phyloP scores from a whole-genome alignment of 2,888 invertebrate species.

The Sphecodes monilicornis region DNA sequence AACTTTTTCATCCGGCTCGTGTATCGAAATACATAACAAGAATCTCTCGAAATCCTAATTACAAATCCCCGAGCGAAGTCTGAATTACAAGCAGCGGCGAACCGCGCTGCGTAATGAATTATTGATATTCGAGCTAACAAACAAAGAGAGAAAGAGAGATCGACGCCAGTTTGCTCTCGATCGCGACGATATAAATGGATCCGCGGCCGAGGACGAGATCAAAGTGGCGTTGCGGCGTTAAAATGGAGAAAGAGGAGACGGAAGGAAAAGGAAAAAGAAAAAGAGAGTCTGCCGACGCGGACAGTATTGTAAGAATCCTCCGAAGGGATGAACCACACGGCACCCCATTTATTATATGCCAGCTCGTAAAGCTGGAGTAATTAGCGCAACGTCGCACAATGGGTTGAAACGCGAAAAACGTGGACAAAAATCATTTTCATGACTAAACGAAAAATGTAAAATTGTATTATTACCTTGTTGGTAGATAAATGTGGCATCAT shows the following conservation, averaged over 20 bases:
- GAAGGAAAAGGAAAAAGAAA: neutral
- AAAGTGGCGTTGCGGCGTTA: slow-evolving; percentile 39
- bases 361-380: slow-evolving; percentile 66
- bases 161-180: slow-evolving; percentile 32
- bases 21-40: neutral
- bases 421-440: too few species aligned
- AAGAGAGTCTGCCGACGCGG: slow-evolving; percentile 24
- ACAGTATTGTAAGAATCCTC: slow-evolving; percentile 42
- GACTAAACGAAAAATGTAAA: too few species aligned
- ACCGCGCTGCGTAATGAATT: slow-evolving; percentile 35
- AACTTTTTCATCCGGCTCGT: neutral
- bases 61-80: slow-evolving; percentile 9
- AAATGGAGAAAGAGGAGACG: neutral
- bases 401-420: too few species aligned
- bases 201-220: slow-evolving; percentile 33
- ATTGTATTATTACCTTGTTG: too few species aligned
- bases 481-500: too few species aligned
- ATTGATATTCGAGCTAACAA: slow-evolving; percentile 33
- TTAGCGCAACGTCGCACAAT: slow-evolving; percentile 66
- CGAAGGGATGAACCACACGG: slow-evolving; percentile 36
- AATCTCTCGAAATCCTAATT: slow-evolving; percentile 32
- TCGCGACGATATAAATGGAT: slow-evolving; percentile 46
- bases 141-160: neutral
- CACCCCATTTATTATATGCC: slow-evolving; percentile 40
- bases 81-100: neutral